Evolutionary conservation across 2,888 invertebrate genomes (phyloP).

Genomic region (Xylota sylvarum): DNA sequence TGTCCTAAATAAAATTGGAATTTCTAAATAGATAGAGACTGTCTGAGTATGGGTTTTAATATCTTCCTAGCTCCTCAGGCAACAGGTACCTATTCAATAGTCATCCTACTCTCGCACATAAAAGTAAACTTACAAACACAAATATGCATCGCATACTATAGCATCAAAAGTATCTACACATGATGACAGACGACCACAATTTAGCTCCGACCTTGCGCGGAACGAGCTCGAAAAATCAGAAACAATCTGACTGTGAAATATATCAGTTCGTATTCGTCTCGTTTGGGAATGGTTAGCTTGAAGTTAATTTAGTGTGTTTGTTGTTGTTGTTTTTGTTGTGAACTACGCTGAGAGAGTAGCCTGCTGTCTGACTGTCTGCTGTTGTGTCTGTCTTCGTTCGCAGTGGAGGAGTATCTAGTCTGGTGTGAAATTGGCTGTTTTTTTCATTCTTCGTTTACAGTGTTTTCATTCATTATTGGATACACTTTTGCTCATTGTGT

Average conservation of each 20-base stretch:
- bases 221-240: slow-evolving; percentile 79
- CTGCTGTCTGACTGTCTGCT: slow-evolving; percentile 49
- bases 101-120: slow-evolving; percentile 24
- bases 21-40: slow-evolving; percentile 73
- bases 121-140: slow-evolving; percentile 1
- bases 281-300: slow-evolving; percentile 66
- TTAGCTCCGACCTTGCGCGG: slow-evolving; percentile 80
- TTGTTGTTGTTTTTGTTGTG: slow-evolving; percentile 49
- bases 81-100: slow-evolving; percentile 26
- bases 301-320: slow-evolving; percentile 56
- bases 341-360: slow-evolving; percentile 20
- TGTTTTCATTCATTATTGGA: slow-evolving; percentile 65
- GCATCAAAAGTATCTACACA: slow-evolving; percentile 67
- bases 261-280: slow-evolving; percentile 78
- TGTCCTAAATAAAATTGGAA: slow-evolving; percentile 75
- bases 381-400: slow-evolving; percentile 54
- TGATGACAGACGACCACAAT: slow-evolving; percentile 76
- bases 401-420: slow-evolving; percentile 45
- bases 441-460: slow-evolving; percentile 25
- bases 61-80: slow-evolving; percentile 24
- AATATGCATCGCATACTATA: slow-evolving; percentile 27
- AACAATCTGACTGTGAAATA: slow-evolving; percentile 80
- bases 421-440: slow-evolving; percentile 33
- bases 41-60: slow-evolving; percentile 1
- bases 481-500: slow-evolving; percentile 38